Base-by-base conservation (phyloP, 53 echinoderm and acorn worm genomes). In the Antedon mediterranea region DNA sequence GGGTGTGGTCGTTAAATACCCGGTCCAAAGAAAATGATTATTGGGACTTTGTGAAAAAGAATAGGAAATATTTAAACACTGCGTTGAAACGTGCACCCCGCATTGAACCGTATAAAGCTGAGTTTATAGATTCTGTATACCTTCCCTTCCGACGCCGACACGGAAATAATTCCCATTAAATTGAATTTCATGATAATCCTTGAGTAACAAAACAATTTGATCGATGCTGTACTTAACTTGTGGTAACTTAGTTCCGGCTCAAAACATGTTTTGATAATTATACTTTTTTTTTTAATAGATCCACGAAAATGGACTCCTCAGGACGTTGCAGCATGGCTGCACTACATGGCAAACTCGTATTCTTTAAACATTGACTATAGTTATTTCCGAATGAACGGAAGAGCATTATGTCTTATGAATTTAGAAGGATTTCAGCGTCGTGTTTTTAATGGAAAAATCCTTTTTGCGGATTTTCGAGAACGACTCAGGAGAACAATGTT, bases 341-440 rank as follows among this genome's bases (percentile, higher is more conserved):
- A 41, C 28, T 75, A 80, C 80, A 85, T 85, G 85, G 71, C 80
- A 29, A 31, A 71, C 43, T 33, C 30, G 27, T 76, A 75, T 57
- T 32, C 34, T 70, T 73, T 80, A 14, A 57, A 80, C 18, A 76
- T 44, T 27, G 79, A 79, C 30, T 76, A 33, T 23, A 79, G 79
- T 37, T 80, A 80, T 80, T 85, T 85, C 77, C 80, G 80, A 34
- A 85, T 85, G 85, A 85, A 85, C 32, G 85, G 85, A 33, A 80
- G 80, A 30, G 85, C 80, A 11, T 80, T 85, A 80, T 85, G 85
- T 32, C 79, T 85, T 30, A 85, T 85, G 85, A 33, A 80, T 27
- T 71, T 79, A 0, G 80, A 85, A 31, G 85, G 85, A 0, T 85
- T 85, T 27, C 30, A 30, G 18, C 75, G 75, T 71, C 71, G 85